phyloP scores from a whole-genome alignment of 2,113 vertebrate genomes.

The Columba janthina region DNA sequence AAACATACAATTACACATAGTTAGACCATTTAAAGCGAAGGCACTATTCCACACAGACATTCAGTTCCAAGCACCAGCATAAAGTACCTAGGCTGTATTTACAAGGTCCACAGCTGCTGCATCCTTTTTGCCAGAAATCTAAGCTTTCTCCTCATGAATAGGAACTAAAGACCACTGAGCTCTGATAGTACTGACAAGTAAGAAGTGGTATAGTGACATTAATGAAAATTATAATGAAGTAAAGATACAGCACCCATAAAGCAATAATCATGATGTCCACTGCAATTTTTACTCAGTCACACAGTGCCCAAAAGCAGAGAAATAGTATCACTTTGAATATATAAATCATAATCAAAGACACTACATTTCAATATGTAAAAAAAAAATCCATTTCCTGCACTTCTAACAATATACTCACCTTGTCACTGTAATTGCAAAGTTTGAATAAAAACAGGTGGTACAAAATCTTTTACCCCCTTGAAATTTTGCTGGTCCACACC shows the following conservation, averaged over 20 bases:
- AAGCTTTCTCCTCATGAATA: neutral
- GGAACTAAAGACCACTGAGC: accelerated
- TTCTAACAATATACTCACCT: neutral
- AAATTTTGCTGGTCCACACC: neutral
- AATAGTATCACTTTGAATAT: neutral
- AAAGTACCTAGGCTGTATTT: neutral
- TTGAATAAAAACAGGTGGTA: neutral
- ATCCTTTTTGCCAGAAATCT: neutral
- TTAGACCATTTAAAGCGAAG: neutral
- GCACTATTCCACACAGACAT: neutral
- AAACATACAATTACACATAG: accelerated
- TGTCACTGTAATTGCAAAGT: neutral
- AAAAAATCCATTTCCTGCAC: neutral
- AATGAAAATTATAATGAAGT: neutral
- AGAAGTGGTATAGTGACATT: neutral
- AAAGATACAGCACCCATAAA: neutral
- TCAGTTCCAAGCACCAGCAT: neutral
- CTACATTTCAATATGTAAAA: neutral
- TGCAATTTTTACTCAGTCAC: neutral
- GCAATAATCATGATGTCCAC: neutral
- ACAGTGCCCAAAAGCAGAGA: neutral
- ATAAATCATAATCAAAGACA: neutral
- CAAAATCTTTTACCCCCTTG: neutral
- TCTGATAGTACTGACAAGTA: neutral
- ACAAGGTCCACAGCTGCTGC: neutral